Percentiles rank a stretch among this genome's conserved stretches.
phyloP scores from a whole-genome alignment of 1,140 invertebrate species.

The Drosophila tsacasi region DNA sequence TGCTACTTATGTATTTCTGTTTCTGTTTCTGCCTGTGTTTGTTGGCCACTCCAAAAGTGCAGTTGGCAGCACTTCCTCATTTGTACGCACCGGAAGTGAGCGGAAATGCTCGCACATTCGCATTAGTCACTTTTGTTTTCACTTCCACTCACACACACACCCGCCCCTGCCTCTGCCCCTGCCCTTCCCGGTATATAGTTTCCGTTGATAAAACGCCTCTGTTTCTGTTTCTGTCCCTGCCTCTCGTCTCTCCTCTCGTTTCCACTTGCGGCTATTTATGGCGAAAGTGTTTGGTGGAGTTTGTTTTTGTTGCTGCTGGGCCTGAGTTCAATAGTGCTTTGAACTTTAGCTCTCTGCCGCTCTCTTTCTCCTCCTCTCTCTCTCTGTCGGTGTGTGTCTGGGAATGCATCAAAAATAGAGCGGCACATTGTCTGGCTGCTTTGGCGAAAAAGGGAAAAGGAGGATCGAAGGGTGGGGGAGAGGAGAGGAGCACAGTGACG shows the following conservation, averaged over 20 bases:
- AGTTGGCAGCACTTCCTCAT: slow-evolving; percentile 71
- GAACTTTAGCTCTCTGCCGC: slow-evolving; percentile 66
- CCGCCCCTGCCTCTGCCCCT: background rate
- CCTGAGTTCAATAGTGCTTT: slow-evolving; percentile 80
- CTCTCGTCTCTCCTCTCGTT: slow-evolving; percentile 29
- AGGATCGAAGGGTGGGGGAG: background rate
- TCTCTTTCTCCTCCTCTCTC: slow-evolving; percentile 5
- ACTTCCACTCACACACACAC: slow-evolving; percentile 44
- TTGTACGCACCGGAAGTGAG: slow-evolving; percentile 80
- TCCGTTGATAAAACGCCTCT: slow-evolving; percentile 47
- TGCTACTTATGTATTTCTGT: slow-evolving; percentile 1
- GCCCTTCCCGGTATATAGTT: slow-evolving; percentile 9
- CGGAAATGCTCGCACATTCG: slow-evolving; percentile 66
- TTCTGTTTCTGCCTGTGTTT: slow-evolving; percentile 14
- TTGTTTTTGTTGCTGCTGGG: slow-evolving; percentile 37
- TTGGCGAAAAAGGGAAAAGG: slow-evolving; percentile 26
- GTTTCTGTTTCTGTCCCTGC: background rate
- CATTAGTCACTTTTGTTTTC: slow-evolving; percentile 82
- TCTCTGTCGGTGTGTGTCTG: slow-evolving; percentile 29
- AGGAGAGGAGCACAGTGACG: background rate
- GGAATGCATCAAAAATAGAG: slow-evolving; percentile 77
- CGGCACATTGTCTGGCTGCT: slow-evolving; percentile 74
- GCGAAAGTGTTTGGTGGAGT: slow-evolving; percentile 73
- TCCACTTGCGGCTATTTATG: slow-evolving; percentile 69
- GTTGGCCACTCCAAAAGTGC: slow-evolving; percentile 55